Base-by-base conservation (phyloP, 1,140 invertebrate genomes). In the Drosophila takahashii region DNA sequence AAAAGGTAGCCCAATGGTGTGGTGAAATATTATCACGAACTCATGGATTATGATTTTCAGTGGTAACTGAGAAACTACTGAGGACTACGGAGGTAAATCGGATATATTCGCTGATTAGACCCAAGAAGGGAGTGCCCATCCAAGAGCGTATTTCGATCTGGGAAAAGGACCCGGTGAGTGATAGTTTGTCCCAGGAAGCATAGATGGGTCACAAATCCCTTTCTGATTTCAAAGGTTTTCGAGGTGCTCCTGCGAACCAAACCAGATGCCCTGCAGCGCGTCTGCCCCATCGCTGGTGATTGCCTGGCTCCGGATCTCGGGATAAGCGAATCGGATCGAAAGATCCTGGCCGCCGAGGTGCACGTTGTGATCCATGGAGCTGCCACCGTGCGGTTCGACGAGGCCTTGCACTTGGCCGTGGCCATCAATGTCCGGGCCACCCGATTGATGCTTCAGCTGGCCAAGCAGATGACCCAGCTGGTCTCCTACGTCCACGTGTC, bases 331-430 rank as follows among this genome's bases (percentile, higher is more conserved):
- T 90, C 93, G 50, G 95, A 97, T 54, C 65, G 75, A 0, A 29
- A 29, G n/a, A 22, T 70, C 1, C 47, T 87, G 2, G 13, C 22
- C 1, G 36, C 76, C 11, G 54, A 94, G 48, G 94, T 96, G 2
- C 67, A 95, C 27, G 92, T 98, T 8, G 95, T 98, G 0, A 96
- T 98, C 81, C 97, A 98, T 78, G 95, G 94, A 6, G 97, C 97
- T 0, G 98, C 97, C 0, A 97, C 97, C 1, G 95, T 98, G 1
- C 72, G 66, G 92, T 98, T 98, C 92, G 96, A 96, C 76, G 97
- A 98, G 86, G 94, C 95, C 0, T 92, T 98, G 11, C 95, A 95
- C 86, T 81, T 93, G 4, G 93, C 95, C 0, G 89, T 95, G 0
- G 93, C 92, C 1, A 92, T 95, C 16, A 95, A 95, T 70, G 93